phyloP scores from a whole-genome alignment of 2,797 vertebrate species.

The Gastrophryne carolinensis region DNA sequence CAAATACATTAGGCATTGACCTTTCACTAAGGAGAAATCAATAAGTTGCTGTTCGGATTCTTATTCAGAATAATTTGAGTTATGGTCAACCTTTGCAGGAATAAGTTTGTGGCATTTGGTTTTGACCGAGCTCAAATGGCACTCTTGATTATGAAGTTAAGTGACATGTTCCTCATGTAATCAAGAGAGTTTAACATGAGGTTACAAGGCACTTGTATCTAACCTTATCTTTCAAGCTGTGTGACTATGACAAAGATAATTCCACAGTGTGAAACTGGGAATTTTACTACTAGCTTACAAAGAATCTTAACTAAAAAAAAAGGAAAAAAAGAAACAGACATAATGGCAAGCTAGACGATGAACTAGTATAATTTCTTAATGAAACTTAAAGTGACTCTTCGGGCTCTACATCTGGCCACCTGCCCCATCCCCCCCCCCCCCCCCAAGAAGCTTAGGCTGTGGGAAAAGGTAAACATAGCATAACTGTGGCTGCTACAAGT shows the following conservation, averaged over 20 bases:
- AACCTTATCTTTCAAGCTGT: conserved; percentile 25
- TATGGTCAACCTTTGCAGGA: conserved; percentile 47
- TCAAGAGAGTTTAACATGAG: conserved; percentile 46
- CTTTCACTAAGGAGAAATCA: conserved; percentile 52
- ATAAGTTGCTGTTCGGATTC: conserved; percentile 51
- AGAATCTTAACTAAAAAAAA: neutral
- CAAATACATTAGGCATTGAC: conserved; percentile 50
- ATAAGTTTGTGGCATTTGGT: conserved; percentile 44
- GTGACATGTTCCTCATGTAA: conserved; percentile 46
- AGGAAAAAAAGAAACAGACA: neutral
- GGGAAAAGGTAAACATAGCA: too few relatives aligned
- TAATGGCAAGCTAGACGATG: too few relatives aligned
- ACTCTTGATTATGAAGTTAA: conserved; percentile 52
- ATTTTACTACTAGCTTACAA: neutral
- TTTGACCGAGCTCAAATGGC: conserved; percentile 33
- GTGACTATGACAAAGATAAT: neutral
- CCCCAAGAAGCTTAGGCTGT: too few relatives aligned
- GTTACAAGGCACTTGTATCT: conserved; percentile 42
- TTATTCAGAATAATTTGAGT: conserved; percentile 54
- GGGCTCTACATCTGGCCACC: too few relatives aligned
- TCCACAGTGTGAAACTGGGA: neutral
- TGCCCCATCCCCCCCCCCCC: too few relatives aligned
- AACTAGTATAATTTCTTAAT: too few relatives aligned
- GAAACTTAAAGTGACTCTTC: too few relatives aligned
- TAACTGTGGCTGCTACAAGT: too few relatives aligned